These are phyloP conservation scores for Crematogaster levior DNA, from an alignment of 2,888 invertebrate genomes.

Conservation along the genomic window DNA sequence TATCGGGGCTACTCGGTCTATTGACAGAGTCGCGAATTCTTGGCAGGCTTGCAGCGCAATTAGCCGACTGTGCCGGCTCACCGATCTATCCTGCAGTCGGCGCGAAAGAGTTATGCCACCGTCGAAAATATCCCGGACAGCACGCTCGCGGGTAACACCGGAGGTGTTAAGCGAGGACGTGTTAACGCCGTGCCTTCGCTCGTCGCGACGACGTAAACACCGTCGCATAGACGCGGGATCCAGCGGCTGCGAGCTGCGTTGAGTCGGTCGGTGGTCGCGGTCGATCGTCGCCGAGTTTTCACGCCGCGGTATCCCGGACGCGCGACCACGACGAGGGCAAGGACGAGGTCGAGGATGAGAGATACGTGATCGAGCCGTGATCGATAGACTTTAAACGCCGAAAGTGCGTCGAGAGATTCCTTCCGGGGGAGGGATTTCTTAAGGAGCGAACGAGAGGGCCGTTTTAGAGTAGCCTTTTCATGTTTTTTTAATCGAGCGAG, in stretches of 20 bases:
- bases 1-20: background rate
- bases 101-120: constrained; percentile 41
- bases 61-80: background rate
- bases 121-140: constrained; percentile 43
- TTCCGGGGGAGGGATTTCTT: too few species aligned
- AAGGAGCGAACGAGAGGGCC: background rate
- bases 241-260: background rate
- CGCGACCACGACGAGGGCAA: background rate
- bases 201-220: constrained; percentile 5
- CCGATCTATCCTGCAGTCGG: background rate
- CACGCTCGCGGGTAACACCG: constrained; percentile 33
- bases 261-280: background rate
- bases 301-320: background rate
- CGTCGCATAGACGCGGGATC: constrained; percentile 4
- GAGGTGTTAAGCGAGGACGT: constrained; percentile 37
- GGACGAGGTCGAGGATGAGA: background rate
- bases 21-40: constrained; percentile 28
- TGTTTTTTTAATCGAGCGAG: constrained; percentile 44
- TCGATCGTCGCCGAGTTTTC: background rate
- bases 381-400: constrained; percentile 8
- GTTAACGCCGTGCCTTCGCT: constrained; percentile 29
- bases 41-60: constrained; percentile 21
- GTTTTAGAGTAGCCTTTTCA: background rate
- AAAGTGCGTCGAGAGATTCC: background rate
- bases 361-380: background rate